These are phyloP conservation scores for Oscheius sp. DNA, from an alignment of 2,888 invertebrate species.

Conservation along the genomic window DNA sequence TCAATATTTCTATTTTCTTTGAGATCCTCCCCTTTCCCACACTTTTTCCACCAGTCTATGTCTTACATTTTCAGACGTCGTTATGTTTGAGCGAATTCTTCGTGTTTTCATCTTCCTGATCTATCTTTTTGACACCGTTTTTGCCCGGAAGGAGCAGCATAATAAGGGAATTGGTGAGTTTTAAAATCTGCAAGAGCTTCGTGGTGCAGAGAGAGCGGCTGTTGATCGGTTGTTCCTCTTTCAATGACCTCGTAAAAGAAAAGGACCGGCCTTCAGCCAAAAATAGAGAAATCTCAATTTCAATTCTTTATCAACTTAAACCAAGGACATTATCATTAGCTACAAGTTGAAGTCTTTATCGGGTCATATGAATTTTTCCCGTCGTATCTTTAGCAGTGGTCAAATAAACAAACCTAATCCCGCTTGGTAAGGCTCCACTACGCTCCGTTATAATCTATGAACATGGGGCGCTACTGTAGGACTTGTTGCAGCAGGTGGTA, in stretches of 20 bases:
- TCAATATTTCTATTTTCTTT: neutral
- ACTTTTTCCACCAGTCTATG: constrained; percentile 34
- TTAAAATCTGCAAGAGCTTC: neutral
- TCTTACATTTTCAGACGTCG: constrained; percentile 29
- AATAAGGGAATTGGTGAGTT: constrained; percentile 56
- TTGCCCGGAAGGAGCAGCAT: constrained; percentile 50
- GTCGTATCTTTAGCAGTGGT: neutral
- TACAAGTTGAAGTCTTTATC: neutral
- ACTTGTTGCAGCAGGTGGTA: neutral
- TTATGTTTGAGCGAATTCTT: constrained; percentile 55
- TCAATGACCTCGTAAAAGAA: constrained; percentile 22
- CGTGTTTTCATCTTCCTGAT: constrained; percentile 55
- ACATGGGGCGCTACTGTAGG: no score
- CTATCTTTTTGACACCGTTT: constrained; percentile 56
- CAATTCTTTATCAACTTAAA: neutral
- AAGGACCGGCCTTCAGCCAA: neutral
- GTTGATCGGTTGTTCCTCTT: neutral
- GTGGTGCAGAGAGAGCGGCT: neutral
- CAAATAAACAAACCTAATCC: neutral
- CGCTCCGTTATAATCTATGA: no score
- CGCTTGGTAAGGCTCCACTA: no score
- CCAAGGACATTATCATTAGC: neutral
- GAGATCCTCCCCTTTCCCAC: constrained; percentile 17
- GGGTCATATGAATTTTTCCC: neutral
- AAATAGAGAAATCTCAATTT: neutral